Percentiles rank a stretch among this genome's conserved stretches.
Conservation (phyloP, 2,797 vertebrate species). For the Xerus rutilus region DNA sequence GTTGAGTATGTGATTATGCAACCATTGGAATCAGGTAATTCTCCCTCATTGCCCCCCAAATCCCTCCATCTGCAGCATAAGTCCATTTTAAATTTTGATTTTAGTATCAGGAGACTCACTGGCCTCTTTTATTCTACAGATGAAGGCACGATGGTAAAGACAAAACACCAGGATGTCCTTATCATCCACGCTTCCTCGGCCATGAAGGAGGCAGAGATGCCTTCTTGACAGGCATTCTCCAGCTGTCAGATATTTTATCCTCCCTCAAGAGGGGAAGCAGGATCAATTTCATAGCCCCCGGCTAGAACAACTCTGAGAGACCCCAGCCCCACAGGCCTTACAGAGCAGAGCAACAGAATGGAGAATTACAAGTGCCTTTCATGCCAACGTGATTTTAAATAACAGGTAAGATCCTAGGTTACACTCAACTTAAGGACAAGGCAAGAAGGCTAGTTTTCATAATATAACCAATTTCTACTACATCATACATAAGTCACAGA, state of each 20-base stretch:
- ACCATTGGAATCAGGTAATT: not conserved
- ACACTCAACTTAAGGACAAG: slow-evolving; percentile 6
- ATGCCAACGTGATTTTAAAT: slow-evolving; percentile 19
- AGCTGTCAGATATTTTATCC: not conserved
- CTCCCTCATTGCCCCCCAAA: not conserved
- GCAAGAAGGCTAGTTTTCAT: slow-evolving; percentile 18
- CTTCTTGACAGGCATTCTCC: not conserved
- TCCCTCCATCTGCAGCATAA: not conserved
- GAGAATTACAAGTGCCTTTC: not conserved
- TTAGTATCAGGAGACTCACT: not conserved
- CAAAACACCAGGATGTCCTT: not conserved
- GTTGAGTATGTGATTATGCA: slow-evolving; percentile 54
- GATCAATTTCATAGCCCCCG: not conserved
- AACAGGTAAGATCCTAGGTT: not conserved
- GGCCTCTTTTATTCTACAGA: not conserved
- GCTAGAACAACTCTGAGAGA: not conserved
- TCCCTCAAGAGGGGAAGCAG: not conserved
- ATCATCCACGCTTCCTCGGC: not conserved
- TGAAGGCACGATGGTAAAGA: not conserved
- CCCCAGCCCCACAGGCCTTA: not conserved
- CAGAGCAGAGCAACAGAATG: not conserved
- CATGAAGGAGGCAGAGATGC: rapidly evolving
- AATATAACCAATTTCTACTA: not conserved
- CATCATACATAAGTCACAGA: not conserved
- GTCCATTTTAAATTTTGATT: slow-evolving; percentile 24